phyloP scores from a whole-genome alignment of 1,140 invertebrate species.

The Sogatella furcifera region DNA sequence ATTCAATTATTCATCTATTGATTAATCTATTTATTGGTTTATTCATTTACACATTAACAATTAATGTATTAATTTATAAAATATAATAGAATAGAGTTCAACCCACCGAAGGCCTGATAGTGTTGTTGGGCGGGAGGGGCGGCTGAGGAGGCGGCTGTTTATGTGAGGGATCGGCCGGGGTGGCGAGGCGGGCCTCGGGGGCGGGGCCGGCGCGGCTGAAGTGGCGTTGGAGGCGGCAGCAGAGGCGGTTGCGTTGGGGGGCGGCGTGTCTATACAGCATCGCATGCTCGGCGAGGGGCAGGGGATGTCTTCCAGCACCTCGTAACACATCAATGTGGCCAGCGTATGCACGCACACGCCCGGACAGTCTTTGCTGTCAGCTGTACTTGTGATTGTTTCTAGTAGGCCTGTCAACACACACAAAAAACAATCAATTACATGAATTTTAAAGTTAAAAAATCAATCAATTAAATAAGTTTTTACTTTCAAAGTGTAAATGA shows the following conservation, averaged over 20 bases:
- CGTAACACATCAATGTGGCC: constrained; percentile 70
- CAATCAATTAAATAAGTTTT: no score
- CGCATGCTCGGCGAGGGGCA: constrained; percentile 68
- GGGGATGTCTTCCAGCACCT: constrained; percentile 66
- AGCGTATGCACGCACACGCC: constrained; percentile 73
- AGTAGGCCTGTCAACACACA: constrained; percentile 50
- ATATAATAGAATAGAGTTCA: not conserved
- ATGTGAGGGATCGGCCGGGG: constrained; percentile 5
- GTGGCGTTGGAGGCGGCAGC: constrained; percentile 15
- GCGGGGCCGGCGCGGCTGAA: constrained; percentile 9
- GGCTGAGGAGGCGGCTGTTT: constrained; percentile 4
- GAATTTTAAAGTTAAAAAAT: no score
- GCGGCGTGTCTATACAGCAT: constrained; percentile 63
- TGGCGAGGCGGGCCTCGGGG: constrained; percentile 8
- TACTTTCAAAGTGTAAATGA: no score
- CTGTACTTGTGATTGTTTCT: constrained; percentile 70
- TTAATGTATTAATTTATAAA: no score
- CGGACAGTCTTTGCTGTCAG: constrained; percentile 70
- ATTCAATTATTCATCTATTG: no score
- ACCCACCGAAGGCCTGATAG: constrained; percentile 22
- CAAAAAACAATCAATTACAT: not conserved
- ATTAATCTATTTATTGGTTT: no score
- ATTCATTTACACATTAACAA: no score
- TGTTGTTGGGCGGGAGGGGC: constrained; percentile 10
- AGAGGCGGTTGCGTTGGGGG: constrained; percentile 26